Evolutionary conservation across 2,888 invertebrate species (phyloP).

Genomic region (Adineta ricciae): DNA sequence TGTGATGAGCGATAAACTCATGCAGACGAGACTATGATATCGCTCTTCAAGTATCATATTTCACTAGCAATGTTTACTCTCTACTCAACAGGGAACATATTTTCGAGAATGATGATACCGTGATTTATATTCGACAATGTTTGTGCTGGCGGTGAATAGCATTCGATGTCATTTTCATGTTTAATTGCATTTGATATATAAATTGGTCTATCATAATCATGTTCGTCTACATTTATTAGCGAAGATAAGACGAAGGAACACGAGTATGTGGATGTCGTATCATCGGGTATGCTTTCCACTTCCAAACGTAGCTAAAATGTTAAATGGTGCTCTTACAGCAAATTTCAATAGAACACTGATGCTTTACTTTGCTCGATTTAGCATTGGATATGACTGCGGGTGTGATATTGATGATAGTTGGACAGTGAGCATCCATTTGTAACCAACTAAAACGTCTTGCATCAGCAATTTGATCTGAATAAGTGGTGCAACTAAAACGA

Average conservation of each 20-base stretch:
- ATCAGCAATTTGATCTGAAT: not conserved
- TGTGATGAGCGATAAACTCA: too few relatives aligned
- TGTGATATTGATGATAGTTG: not conserved
- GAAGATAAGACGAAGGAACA: not conserved
- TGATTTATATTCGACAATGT: not conserved
- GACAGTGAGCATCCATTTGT: not conserved
- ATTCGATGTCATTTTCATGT: not conserved
- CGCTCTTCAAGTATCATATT: too few relatives aligned
- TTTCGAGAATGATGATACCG: not conserved
- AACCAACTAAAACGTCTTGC: constrained; percentile 4
- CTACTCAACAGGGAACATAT: too few relatives aligned
- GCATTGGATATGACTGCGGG: not conserved
- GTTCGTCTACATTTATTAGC: not conserved
- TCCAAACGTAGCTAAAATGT: not conserved
- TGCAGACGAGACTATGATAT: too few relatives aligned
- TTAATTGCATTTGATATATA: not conserved
- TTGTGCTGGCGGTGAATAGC: not conserved
- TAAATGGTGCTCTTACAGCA: not conserved
- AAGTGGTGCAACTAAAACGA: not conserved
- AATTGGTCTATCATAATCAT: not conserved
- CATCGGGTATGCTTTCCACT: constrained; percentile 5
- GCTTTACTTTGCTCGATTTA: not conserved
- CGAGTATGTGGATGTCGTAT: not conserved
- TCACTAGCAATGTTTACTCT: too few relatives aligned
- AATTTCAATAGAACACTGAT: not conserved